Percentiles rank a stretch among this genome's conserved stretches.
These are phyloP conservation scores for roundworm (Caenorhabditis elegans) DNA, from an alignment of 1,140 invertebrate genomes.

Conservation along the genomic window WBcel235 BX284606.5:2855001-2855500, in stretches of 20 bases:
- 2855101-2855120: no score
- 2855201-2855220: slow-evolving; percentile 63
- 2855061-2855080: no score
- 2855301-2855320: slow-evolving; percentile 66
- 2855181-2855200: slow-evolving; percentile 49
- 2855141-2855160: no score
- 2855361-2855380: neutral
- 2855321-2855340: slow-evolving; percentile 61
- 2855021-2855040: no score
- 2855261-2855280: slow-evolving; percentile 64
- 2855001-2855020: no score
- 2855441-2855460: neutral
- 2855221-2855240: slow-evolving; percentile 63
- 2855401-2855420: neutral
- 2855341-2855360: neutral
- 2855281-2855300: slow-evolving; percentile 64
- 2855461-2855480: neutral
- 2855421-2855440: slow-evolving; percentile 36
- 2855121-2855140: no score
- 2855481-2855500: neutral
- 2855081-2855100: no score
- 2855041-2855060: no score
- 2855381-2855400: neutral
- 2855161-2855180: slow-evolving; percentile 61
- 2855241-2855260: slow-evolving; percentile 58